Conservation (phyloP, 2,888 invertebrate genomes). For the Electrophaes corylata region DNA sequence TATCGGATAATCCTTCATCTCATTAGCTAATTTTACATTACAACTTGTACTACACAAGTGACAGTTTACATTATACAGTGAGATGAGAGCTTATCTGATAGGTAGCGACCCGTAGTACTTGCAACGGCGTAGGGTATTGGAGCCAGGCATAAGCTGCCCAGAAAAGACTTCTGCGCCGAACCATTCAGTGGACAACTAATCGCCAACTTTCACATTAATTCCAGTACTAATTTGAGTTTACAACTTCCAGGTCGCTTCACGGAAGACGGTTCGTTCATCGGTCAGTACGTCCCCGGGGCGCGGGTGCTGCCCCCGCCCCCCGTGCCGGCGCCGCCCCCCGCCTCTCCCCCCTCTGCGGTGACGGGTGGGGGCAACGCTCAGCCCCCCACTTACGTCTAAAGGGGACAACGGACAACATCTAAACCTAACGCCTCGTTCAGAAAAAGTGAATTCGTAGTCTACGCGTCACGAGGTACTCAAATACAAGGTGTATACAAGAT, state of each 20-base stretch:
- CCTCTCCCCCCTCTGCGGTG: constrained; percentile 42
- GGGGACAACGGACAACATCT: background rate
- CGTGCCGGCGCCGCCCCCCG: constrained; percentile 45
- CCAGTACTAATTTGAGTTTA: background rate
- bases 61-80: too few species aligned
- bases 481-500: background rate
- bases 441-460: background rate
- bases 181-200: too few species aligned
- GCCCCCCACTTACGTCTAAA: constrained; percentile 65
- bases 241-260: constrained; percentile 91
- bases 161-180: too few species aligned
- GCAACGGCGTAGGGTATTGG: too few species aligned
- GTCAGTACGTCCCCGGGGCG: constrained; percentile 96
- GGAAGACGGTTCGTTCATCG: constrained; percentile 98
- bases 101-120: too few species aligned
- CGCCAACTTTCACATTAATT: background rate
- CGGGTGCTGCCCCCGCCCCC: constrained; percentile 84
- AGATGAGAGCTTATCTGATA: too few species aligned
- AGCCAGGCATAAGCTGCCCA: too few species aligned
- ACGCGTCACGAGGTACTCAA: too few species aligned
- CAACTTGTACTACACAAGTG: too few species aligned
- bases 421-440: background rate
- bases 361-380: constrained; percentile 35
- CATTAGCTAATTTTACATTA: too few species aligned
- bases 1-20: too few species aligned